Conservation (phyloP, 2,113 vertebrate genomes). For the Lucifuga dentata region DNA sequence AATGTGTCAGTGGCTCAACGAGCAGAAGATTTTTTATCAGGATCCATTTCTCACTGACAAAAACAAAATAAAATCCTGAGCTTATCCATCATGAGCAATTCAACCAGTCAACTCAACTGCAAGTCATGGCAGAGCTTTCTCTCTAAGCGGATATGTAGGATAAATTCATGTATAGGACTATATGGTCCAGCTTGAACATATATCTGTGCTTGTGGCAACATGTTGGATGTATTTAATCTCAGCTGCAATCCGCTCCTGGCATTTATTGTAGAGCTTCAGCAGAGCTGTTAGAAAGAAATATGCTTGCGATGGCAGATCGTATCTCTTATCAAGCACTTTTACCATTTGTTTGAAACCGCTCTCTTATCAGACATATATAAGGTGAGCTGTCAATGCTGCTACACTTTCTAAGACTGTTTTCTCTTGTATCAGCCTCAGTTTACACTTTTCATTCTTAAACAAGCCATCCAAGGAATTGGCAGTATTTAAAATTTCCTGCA, state of each 20-base stretch:
- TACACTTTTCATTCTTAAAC: neutral
- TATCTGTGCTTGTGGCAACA: constrained; percentile 22
- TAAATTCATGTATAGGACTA: constrained; percentile 3
- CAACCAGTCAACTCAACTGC: constrained; percentile 14
- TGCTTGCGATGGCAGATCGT: constrained; percentile 1
- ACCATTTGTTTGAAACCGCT: constrained; percentile 20
- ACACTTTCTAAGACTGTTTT: neutral
- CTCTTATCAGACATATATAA: neutral
- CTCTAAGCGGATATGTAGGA: constrained; percentile 1
- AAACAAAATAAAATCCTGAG: constrained; percentile 6
- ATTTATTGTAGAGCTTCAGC: constrained; percentile 25
- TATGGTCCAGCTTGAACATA: constrained; percentile 6
- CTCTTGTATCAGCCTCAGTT: neutral
- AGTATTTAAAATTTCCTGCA: too few species aligned
- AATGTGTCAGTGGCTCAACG: neutral
- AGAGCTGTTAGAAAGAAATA: constrained; percentile 18
- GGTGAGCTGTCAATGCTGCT: neutral
- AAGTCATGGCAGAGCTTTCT: constrained; percentile 3
- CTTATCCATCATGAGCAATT: constrained; percentile 20
- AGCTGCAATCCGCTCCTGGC: constrained; percentile 14
- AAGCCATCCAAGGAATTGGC: too few species aligned
- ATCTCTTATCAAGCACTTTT: constrained; percentile 17
- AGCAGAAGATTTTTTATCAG: constrained; percentile 1
- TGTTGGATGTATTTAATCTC: constrained; percentile 29
- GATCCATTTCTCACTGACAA: neutral